Percentiles rank a stretch among this genome's conserved stretches.
phyloP scores from a whole-genome alignment of 2,113 vertebrate genomes.

The Scomber japonicus region DNA sequence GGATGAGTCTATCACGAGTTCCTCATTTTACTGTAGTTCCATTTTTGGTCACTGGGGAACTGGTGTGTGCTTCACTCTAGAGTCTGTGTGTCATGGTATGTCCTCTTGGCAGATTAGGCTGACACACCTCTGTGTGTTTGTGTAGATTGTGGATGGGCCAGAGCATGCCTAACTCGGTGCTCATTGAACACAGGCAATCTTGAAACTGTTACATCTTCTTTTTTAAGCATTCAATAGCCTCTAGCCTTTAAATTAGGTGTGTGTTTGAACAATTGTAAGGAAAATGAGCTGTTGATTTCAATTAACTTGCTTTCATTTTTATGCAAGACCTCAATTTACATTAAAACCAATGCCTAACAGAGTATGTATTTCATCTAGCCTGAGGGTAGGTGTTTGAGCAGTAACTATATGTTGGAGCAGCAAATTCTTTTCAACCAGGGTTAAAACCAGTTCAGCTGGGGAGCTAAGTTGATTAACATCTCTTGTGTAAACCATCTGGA shows the following conservation, averaged over 20 bases:
- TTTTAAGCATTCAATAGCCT: background rate
- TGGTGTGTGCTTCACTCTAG: constrained; percentile 20
- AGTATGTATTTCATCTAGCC: constrained; percentile 38
- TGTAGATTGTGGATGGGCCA: constrained; percentile 62
- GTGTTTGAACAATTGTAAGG: background rate
- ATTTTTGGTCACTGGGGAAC: constrained; percentile 61
- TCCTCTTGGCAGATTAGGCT: constrained; percentile 61
- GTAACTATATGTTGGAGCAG: constrained; percentile 52
- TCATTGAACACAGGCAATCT: constrained; percentile 29
- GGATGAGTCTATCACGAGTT: constrained; percentile 21
- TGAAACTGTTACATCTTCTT: background rate
- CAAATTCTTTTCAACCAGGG: constrained; percentile 58
- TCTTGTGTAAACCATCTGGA: constrained; percentile 76
- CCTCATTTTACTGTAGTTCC: constrained; percentile 48
- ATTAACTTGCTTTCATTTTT: constrained; percentile 11
- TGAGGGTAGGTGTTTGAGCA: constrained; percentile 41
- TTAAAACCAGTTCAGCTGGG: constrained; percentile 63
- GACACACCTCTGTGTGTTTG: constrained; percentile 76
- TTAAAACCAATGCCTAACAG: background rate
- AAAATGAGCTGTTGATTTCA: constrained; percentile 28
- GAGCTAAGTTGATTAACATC: constrained; percentile 74
- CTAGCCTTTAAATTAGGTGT: background rate
- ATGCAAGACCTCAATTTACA: background rate
- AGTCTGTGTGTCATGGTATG: constrained; percentile 61
- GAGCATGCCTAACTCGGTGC: constrained; percentile 50